These are phyloP conservation scores for Himantopus leucocephalus DNA, from an alignment of 2,113 vertebrate species.

Conservation along the genomic window DNA sequence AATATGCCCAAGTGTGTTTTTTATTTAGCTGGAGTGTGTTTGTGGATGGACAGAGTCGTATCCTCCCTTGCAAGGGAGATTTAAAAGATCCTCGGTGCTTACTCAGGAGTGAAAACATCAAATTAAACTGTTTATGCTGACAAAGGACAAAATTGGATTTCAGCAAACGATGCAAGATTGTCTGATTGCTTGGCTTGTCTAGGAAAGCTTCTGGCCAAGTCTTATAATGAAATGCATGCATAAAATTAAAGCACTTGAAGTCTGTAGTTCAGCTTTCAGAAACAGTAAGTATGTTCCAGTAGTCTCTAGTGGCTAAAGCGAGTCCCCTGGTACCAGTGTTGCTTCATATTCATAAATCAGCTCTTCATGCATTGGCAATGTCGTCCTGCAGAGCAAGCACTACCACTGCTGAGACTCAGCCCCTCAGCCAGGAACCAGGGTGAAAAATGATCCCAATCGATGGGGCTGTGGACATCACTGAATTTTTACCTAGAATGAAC, in stretches of 20 bases:
- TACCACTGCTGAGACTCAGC: constrained; percentile 59
- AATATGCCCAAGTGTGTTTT: not conserved
- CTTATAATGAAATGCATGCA: constrained; percentile 87
- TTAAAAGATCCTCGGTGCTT: constrained; percentile 86
- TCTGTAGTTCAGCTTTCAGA: constrained; percentile 43
- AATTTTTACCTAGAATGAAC: constrained; percentile 75
- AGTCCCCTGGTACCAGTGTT: constrained; percentile 59
- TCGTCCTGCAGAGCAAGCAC: constrained; percentile 63
- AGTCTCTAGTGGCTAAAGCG: constrained; percentile 73
- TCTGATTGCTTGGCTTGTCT: constrained; percentile 87
- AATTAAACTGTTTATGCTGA: constrained; percentile 98
- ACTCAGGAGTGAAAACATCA: constrained; percentile 95
- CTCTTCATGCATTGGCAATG: constrained; percentile 65
- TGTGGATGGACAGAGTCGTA: constrained; percentile 74
- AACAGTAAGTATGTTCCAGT: constrained; percentile 50
- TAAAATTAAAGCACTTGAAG: constrained; percentile 83
- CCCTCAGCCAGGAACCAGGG: constrained; percentile 59
- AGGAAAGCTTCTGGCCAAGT: constrained; percentile 80
- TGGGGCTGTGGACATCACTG: constrained; percentile 61
- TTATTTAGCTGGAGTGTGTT: constrained; percentile 54
- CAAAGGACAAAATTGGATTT: constrained; percentile 93
- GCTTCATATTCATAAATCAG: constrained; percentile 81
- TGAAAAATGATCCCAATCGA: constrained; percentile 79
- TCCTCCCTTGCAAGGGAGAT: constrained; percentile 77
- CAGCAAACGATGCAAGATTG: constrained; percentile 91